Evolutionary conservation across 2,797 vertebrate species (phyloP).

Genomic region (Lophotriccus pileatus): DNA sequence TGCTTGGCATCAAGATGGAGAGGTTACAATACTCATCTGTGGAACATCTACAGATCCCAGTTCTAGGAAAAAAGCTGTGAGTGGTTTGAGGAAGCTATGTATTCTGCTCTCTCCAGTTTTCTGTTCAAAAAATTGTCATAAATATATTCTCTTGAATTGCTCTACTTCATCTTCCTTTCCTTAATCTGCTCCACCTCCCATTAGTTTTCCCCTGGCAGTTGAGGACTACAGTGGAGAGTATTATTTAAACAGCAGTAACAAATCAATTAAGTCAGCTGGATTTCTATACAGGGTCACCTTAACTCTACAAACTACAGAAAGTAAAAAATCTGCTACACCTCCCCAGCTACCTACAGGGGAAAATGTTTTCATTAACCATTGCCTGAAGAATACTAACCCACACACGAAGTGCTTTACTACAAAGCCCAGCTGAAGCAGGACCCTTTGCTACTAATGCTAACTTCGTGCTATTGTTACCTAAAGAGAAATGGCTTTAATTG

Average conservation of each 20-base stretch:
- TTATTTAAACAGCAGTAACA: slow-evolving; percentile 17
- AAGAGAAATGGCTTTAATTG: not conserved
- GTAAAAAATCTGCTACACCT: not conserved
- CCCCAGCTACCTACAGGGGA: not conserved
- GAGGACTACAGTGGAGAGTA: not conserved
- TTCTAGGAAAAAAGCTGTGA: not conserved
- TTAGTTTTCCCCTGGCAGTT: not conserved
- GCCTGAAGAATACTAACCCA: not conserved
- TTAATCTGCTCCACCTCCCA: not conserved
- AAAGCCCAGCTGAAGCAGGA: not conserved
- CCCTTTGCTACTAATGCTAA: not conserved
- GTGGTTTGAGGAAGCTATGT: not conserved
- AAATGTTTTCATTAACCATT: not conserved
- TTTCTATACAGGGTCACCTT: slow-evolving; percentile 28
- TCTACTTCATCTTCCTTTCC: not conserved
- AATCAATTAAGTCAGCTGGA: slow-evolving; percentile 17
- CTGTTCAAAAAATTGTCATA: not conserved
- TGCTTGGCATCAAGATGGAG: not conserved
- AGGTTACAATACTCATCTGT: not conserved
- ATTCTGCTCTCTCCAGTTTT: not conserved
- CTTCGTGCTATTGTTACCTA: not conserved
- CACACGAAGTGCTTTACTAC: not conserved
- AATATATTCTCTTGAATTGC: not conserved
- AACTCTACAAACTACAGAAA: not conserved
- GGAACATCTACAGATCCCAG: not conserved